Base-by-base conservation (phyloP, 2,113 vertebrate species). In the Mystacornis crossleyi region DNA sequence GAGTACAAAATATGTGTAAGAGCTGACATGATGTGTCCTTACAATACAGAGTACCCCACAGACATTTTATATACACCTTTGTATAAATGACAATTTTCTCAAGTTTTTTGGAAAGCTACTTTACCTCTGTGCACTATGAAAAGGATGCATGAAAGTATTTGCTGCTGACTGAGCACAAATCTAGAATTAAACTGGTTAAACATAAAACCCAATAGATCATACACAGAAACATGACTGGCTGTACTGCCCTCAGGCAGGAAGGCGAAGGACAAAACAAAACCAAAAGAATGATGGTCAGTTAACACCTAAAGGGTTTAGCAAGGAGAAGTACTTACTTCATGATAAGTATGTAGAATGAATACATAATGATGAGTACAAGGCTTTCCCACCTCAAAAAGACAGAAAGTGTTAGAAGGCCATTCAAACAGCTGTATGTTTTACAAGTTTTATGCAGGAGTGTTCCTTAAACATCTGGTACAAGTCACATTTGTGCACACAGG, bases 331-430 rank as follows among this genome's bases (percentile, higher is more conserved):
- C 99, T 99, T 98, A 99, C 99, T 99, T 99, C 99, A 99, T 99
- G 82, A 99, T 98, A 61, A 99, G 98, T 95, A 99, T 99, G 95
- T 99, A 99, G 93, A 99, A 98, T 31, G 95, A 97, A 67, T 99
- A 99, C 99, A 99, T 98, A 94, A 99, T 4, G 82, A 99, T 99
- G 96, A 99, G 98, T 78, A 99, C 94, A 96, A 99, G 98, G 97
- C 99, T 99, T 98, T 99, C 99, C 99, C 99, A 99, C 99, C 99
- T 99, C 97, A 82, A 91, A 97, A 94, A 97, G 73, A 97, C 25
- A 94, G 94, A 93, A 94, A 43, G 47, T 42, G 87, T 98, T 93
- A 98, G 86, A 93, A 86, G 72, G 55, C 43, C 36, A 69, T 67
- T 75, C 21, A 50, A 91, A 66, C 23, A 86, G n/a, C 79, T 81